Percentiles rank a stretch among this genome's conserved stretches.
phyloP scores from a whole-genome alignment of 1,140 invertebrate genomes.

The Hylaeus volcanicus region DNA sequence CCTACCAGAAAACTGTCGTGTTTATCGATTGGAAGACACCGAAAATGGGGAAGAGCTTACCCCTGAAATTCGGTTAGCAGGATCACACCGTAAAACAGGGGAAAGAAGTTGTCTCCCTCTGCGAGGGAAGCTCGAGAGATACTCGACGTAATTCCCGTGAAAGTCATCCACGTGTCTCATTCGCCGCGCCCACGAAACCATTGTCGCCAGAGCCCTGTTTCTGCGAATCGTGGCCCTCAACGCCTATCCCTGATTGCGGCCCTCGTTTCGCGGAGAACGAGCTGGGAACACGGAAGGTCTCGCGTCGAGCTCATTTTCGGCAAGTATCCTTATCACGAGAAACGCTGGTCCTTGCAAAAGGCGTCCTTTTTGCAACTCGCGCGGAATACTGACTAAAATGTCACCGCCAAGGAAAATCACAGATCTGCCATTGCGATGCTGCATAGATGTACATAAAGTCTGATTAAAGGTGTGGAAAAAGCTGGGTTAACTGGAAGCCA shows the following conservation, averaged over 20 bases:
- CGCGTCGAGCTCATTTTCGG: background rate
- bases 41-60: background rate
- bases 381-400: too few species aligned
- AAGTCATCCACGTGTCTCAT: background rate
- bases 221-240: background rate
- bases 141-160: background rate
- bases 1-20: background rate
- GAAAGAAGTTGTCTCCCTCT: background rate
- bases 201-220: background rate
- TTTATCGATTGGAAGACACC: background rate
- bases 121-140: background rate
- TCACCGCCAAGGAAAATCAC: too few species aligned
- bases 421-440: too few species aligned
- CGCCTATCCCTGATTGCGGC: background rate
- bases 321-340: background rate
- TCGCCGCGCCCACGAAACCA: background rate
- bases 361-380: too few species aligned
- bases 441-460: too few species aligned
- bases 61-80: slow-evolving; percentile 21
- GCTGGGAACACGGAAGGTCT: background rate
- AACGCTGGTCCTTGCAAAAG: too few species aligned
- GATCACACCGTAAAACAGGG: background rate
- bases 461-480: too few species aligned
- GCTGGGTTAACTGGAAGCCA: background rate
- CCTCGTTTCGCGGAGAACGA: background rate